These are phyloP conservation scores for Germaria angustata DNA, from an alignment of 2,888 invertebrate species.

Conservation along the genomic window DNA sequence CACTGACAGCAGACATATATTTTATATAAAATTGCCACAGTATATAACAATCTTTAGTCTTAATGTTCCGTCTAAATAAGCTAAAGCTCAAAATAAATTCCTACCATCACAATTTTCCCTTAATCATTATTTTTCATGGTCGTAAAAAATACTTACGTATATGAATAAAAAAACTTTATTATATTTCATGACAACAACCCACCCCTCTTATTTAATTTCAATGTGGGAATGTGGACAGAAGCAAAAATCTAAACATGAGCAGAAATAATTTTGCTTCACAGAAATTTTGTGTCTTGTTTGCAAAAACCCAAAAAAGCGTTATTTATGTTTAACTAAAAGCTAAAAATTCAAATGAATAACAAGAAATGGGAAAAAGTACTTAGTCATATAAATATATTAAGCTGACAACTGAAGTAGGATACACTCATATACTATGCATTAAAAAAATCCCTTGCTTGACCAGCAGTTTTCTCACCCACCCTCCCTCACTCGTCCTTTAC, in stretches of 20 bases:
- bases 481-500: neutral
- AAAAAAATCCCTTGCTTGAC: neutral
- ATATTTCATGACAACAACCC: slow-evolving; percentile 25
- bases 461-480: neutral
- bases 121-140: neutral
- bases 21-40: no score
- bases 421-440: no score
- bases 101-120: neutral
- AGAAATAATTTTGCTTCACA: neutral
- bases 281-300: slow-evolving; percentile 6
- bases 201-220: slow-evolving; percentile 18
- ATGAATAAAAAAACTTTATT: neutral
- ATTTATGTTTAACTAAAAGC: slow-evolving; percentile 21
- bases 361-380: neutral
- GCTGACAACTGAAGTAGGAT: slow-evolving; percentile 44
- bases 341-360: neutral
- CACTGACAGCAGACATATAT: no score
- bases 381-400: slow-evolving; percentile 46
- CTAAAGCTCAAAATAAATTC: slow-evolving; percentile 14
- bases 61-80: neutral
- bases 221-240: neutral
- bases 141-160: neutral
- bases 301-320: neutral
- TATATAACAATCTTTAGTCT: no score
- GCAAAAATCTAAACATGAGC: neutral